A percentile compares a stretch with the other conserved stretches of the same genome.
Conservation (phyloP, 2,113 vertebrate genomes). For the Anolis carolinensis region DNA sequence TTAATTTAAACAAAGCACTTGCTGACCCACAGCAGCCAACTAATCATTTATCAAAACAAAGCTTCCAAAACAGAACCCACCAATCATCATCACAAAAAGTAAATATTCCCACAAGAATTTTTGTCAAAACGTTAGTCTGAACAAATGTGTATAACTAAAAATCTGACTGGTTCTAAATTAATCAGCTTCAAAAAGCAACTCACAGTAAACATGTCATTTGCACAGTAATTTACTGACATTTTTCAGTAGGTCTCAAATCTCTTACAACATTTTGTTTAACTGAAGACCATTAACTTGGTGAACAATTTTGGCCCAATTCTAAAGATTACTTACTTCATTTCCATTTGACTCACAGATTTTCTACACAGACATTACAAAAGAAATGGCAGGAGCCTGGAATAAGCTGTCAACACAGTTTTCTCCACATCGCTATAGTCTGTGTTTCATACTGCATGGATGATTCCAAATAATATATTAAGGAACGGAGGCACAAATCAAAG, state of each 20-base stretch:
- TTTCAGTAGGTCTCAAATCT: conserved; percentile 7
- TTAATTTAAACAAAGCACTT: neutral
- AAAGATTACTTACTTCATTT: neutral
- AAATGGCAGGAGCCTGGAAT: neutral
- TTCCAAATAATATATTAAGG: neutral
- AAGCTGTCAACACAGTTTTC: neutral
- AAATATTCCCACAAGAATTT: conserved; percentile 25
- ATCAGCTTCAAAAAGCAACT: neutral
- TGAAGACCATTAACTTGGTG: neutral
- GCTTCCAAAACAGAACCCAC: conserved; percentile 14
- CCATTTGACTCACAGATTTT: neutral
- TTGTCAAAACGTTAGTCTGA: neutral
- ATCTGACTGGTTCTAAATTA: neutral
- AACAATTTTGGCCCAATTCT: neutral
- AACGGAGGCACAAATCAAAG: neutral
- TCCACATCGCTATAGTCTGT: neutral
- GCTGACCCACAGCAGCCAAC: neutral
- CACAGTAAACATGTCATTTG: conserved; percentile 19
- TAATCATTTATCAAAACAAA: conserved; percentile 2
- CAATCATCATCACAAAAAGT: conserved; percentile 1
- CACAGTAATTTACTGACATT: conserved; percentile 28
- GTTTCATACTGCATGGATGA: neutral
- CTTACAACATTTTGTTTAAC: conserved; percentile 3
- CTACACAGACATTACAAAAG: neutral
- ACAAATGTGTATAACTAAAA: neutral